Evolutionary conservation across 2,797 vertebrate species (phyloP).

Genomic region (Gymnothorax reevesii): DNA sequence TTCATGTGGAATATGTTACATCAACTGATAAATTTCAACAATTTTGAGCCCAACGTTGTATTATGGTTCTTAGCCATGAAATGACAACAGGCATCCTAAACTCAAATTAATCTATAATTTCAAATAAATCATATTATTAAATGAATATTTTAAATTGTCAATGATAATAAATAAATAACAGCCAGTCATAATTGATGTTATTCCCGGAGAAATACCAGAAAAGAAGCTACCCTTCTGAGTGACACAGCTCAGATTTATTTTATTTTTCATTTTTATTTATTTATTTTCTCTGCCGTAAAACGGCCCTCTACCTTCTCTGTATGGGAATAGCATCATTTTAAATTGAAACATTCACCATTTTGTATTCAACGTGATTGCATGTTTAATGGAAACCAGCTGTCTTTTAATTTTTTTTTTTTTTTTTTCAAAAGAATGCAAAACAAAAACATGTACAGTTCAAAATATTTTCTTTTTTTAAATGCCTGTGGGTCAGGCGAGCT

Average conservation of each 20-base stretch:
- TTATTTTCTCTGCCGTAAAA: too few relatives aligned
- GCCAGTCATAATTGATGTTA: background rate
- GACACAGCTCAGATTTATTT: too few relatives aligned
- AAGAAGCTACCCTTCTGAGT: background rate
- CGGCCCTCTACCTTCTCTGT: too few relatives aligned
- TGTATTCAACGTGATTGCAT: background rate
- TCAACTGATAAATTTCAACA: too few relatives aligned
- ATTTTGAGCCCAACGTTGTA: too few relatives aligned
- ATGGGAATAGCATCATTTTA: too few relatives aligned
- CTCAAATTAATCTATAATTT: too few relatives aligned
- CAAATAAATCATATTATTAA: too few relatives aligned
- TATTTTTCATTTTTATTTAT: too few relatives aligned
- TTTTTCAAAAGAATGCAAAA: background rate
- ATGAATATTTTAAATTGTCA: background rate
- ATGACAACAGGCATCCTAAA: too few relatives aligned
- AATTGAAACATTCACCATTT: background rate
- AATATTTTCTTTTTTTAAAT: background rate
- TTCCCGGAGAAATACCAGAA: background rate
- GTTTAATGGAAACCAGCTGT: slow-evolving; percentile 4
- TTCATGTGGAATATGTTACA: too few relatives aligned
- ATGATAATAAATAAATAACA: background rate
- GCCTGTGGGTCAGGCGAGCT: background rate
- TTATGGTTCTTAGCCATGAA: too few relatives aligned
- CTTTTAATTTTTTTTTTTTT: background rate
- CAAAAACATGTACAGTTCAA: background rate